These are phyloP conservation scores for Schlechtendalia chinensis DNA, from an alignment of 1,140 invertebrate species.

Conservation along the genomic window DNA sequence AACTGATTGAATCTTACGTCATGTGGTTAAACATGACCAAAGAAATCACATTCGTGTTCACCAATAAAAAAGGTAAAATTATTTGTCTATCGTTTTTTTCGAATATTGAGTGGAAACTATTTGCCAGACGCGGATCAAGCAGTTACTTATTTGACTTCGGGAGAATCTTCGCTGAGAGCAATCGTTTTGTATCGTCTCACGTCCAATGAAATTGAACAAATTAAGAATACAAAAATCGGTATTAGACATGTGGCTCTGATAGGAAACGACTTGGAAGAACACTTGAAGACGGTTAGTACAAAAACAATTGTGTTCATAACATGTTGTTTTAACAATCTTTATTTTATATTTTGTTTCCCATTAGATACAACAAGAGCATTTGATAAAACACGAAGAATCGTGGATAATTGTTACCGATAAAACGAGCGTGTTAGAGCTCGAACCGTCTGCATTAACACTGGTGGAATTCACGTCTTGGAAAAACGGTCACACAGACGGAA, in stretches of 20 bases:
- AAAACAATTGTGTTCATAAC: background rate
- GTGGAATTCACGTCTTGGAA: conserved; percentile 10
- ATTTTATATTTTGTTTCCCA: background rate
- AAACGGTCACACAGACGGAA: background rate
- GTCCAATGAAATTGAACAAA: background rate
- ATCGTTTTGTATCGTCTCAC: conserved; percentile 4
- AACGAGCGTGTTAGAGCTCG: background rate
- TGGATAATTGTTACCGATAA: conserved; percentile 37
- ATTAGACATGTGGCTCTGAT: conserved; percentile 21
- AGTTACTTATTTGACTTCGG: conserved; percentile 15
- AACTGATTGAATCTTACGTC: conserved; percentile 21
- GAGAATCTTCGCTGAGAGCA: conserved; percentile 23
- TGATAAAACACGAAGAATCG: conserved; percentile 28
- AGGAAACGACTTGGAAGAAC: background rate
- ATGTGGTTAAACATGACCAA: conserved; percentile 27
- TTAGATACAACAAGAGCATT: conserved; percentile 9
- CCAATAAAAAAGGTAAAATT: conserved; percentile 48
- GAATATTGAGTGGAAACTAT: background rate
- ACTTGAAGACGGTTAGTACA: background rate
- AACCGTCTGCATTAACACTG: background rate
- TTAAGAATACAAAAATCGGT: conserved; percentile 38
- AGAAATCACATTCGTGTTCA: conserved; percentile 49
- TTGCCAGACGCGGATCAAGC: conserved; percentile 4
- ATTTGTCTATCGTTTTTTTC: background rate
- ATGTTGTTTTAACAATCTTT: background rate